A percentile compares a stretch with the other conserved stretches of the same genome.
phyloP scores from a whole-genome alignment of 53 echinoderm and acorn worm species.

The Stichopus horrens region DNA sequence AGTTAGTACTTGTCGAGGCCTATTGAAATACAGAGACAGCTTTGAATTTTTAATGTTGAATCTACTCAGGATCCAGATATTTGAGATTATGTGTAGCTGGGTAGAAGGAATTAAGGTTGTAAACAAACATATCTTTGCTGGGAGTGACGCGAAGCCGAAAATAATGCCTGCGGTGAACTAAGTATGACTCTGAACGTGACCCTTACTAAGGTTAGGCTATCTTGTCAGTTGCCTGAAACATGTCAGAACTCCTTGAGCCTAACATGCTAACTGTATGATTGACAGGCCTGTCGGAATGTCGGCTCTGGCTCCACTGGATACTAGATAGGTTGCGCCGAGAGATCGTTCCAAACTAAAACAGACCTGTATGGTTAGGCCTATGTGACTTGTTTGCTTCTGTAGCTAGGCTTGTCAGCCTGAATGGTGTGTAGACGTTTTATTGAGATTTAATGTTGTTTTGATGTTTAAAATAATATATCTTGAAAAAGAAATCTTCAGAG shows the following conservation, averaged over 20 bases:
- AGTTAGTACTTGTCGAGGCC: too few species aligned
- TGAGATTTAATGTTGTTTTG: conserved; percentile 35
- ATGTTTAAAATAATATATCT: too few species aligned
- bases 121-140: background rate
- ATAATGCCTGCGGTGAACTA: conserved; percentile 10
- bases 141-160: background rate
- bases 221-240: conserved; percentile 39
- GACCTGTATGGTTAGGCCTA: conserved; percentile 1
- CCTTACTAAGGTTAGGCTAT: conserved; percentile 23
- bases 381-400: background rate
- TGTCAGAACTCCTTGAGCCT: conserved; percentile 26
- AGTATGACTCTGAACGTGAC: conserved; percentile 29
- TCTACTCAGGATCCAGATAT: too few species aligned
- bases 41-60: too few species aligned
- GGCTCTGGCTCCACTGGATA: background rate
- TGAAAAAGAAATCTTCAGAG: too few species aligned
- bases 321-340: background rate
- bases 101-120: background rate
- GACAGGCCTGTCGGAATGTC: conserved; percentile 13
- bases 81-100: too few species aligned
- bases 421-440: too few species aligned
- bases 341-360: background rate
- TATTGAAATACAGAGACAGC: too few species aligned
- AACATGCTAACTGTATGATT: conserved; percentile 43
- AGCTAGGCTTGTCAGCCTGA: too few species aligned